Evolutionary conservation across 2,888 invertebrate species (phyloP).

Genomic region (Ectemnius cavifrons): DNA sequence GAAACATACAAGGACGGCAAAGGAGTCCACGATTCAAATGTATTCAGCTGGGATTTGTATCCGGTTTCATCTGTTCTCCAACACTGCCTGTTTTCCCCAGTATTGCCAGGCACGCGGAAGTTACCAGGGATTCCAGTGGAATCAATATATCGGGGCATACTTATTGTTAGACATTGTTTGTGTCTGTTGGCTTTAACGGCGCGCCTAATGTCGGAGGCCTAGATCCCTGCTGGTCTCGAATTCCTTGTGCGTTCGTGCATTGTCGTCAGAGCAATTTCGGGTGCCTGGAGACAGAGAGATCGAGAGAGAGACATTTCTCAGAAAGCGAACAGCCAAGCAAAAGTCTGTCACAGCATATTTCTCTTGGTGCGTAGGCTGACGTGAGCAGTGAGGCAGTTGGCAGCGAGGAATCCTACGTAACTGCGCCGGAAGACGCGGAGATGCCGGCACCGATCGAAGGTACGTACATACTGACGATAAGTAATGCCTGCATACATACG

Average conservation of each 20-base stretch:
- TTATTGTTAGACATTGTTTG: neutral
- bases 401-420: slow-evolving; percentile 4
- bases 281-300: too few relatives aligned
- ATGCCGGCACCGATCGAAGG: neutral
- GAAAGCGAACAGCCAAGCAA: too few relatives aligned
- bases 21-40: neutral
- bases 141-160: slow-evolving; percentile 6
- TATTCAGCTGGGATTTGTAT: neutral
- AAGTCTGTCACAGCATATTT: neutral
- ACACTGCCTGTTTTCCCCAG: neutral
- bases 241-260: neutral
- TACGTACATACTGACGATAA: neutral
- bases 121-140: neutral
- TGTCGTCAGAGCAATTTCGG: too few relatives aligned
- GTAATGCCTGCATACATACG: neutral
- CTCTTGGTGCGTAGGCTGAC: slow-evolving; percentile 1
- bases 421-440: neutral
- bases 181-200: neutral
- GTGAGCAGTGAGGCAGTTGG: neutral
- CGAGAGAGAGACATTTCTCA: too few relatives aligned
- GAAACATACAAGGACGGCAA: neutral
- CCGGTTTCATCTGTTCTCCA: neutral
- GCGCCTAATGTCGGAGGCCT: neutral
- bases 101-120: neutral
- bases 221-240: neutral